Conservation (phyloP, 1,140 invertebrate species). For the Fopius arisanus region DNA sequence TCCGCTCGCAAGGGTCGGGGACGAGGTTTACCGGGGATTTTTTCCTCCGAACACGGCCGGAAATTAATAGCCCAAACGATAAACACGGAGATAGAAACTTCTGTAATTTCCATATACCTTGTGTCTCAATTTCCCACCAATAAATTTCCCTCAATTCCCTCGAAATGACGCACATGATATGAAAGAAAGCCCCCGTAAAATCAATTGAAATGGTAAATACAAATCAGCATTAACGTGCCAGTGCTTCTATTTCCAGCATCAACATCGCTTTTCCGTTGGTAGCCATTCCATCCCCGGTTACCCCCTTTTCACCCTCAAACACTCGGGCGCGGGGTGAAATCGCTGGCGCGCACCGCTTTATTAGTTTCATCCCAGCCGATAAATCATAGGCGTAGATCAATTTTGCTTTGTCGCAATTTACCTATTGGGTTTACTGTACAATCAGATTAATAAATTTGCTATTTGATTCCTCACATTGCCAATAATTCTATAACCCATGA, state of each 20-base stretch:
- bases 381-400: slow-evolving; percentile 32
- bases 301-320: neutral
- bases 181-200: neutral
- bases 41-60: slow-evolving; percentile 25
- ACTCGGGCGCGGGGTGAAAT: slow-evolving; percentile 33
- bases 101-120: slow-evolving; percentile 19
- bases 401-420: slow-evolving; percentile 29
- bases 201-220: slow-evolving; percentile 23
- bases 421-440: slow-evolving; percentile 20
- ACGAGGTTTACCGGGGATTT: slow-evolving; percentile 3
- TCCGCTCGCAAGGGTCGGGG: slow-evolving; percentile 6
- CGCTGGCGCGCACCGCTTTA: slow-evolving; percentile 41
- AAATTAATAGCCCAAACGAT: slow-evolving; percentile 31
- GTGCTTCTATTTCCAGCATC: slow-evolving; percentile 23
- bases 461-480: slow-evolving; percentile 18
- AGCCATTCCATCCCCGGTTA: neutral
- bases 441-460: slow-evolving; percentile 32
- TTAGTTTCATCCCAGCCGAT: slow-evolving; percentile 31
- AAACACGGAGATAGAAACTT: slow-evolving; percentile 25
- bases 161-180: neutral
- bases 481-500: slow-evolving; percentile 26
- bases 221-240: slow-evolving; percentile 31
- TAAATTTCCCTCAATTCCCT: slow-evolving; percentile 7
- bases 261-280: slow-evolving; percentile 14
- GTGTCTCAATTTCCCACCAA: slow-evolving; percentile 2